Conservation (phyloP, 1,140 invertebrate genomes). For the Drosophila baimaii region DNA sequence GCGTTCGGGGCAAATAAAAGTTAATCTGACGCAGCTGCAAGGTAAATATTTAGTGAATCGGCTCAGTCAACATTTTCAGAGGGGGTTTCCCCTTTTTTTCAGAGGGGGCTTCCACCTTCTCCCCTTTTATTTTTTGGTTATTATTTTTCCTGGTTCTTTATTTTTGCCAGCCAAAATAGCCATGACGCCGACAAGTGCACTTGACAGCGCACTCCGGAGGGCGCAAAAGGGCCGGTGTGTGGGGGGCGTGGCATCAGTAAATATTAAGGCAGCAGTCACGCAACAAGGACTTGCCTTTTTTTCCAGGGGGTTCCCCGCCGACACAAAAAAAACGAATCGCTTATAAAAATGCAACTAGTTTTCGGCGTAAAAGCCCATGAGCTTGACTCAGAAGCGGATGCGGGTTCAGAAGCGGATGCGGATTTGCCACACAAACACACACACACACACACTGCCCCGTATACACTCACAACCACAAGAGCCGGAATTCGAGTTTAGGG, state of each 20-base stretch:
- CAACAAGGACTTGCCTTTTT: slow-evolving; percentile 21
- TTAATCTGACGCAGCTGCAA: slow-evolving; percentile 57
- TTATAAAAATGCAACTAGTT: slow-evolving; percentile 81
- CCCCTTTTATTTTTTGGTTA: slow-evolving; percentile 1
- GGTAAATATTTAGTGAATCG: slow-evolving; percentile 79
- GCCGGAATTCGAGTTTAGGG: slow-evolving; percentile 37
- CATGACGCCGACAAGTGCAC: slow-evolving; percentile 81
- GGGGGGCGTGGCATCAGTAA: slow-evolving; percentile 64
- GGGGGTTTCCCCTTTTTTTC: slow-evolving; percentile 3
- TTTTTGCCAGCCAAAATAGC: slow-evolving; percentile 72
- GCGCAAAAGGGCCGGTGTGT: slow-evolving; percentile 6
- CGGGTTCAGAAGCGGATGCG: slow-evolving; percentile 38
- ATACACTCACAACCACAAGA: slow-evolving; percentile 30
- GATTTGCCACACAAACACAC: slow-evolving; percentile 32
- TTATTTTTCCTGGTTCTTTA: slow-evolving; percentile 20
- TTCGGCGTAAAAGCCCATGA: slow-evolving; percentile 58
- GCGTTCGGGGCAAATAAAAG: slow-evolving; percentile 64
- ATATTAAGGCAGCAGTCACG: slow-evolving; percentile 69
- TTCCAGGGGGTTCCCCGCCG: background rate
- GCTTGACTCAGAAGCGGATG: slow-evolving; percentile 45
- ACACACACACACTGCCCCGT: background rate
- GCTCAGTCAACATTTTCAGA: slow-evolving; percentile 67
- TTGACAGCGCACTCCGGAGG: slow-evolving; percentile 72
- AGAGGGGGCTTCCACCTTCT: background rate
- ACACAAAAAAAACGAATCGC: slow-evolving; percentile 47